Evolutionary conservation across 2,113 vertebrate species (phyloP), one percentile per base, ranked within the genome.

Genomic region (Megaleporinus macrocephalus): DNA sequence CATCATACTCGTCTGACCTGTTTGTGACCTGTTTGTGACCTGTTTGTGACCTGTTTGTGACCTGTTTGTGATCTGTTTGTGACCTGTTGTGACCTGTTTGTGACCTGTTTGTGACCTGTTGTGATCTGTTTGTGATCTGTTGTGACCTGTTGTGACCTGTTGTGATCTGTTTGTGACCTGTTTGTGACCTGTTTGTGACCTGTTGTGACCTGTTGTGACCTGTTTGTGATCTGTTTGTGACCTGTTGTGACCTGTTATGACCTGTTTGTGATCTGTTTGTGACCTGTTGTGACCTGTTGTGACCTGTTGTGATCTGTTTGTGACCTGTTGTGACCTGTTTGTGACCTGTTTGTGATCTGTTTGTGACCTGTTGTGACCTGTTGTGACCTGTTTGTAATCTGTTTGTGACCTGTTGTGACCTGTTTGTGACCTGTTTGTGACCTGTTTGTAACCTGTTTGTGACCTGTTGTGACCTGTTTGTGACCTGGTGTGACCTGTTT

Each of bases 1-100:
- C 33, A 29, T 82, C 59, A 59, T 36, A 36, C 36, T 36, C 36
- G 36, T 36, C 3, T 36, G 36, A n/a, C 36, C 36, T 36, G 3
- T 7, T 36, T 7, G 7, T 36, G 36, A 36, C 36, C 36, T 36
- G 36, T 36, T 36, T n/a, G 1, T 77, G 49, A 51, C 49, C 49
- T 51, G 79, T n/a, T 78, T 47, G 81, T 71, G 4, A 27, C 26
- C 61, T 63, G 61, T 88, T 75, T n/a, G n/a, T n/a, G n/a, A n/a
- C n/a, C n/a, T n/a, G n/a, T n/a, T n/a, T n/a, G n/a, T n/a, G n/a
- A n/a, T n/a, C n/a, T n/a, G n/a, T n/a, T n/a, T n/a, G n/a, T n/a
- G 49, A 51, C 49, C 49, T 51, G 79, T 78, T 47, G 81, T 71
- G 4, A 27, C 26, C 61, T 63, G 61, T 88, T 75, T n/a, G n/a